Conservation (phyloP, 2,113 vertebrate genomes). For the Megatriorchis doriae region DNA sequence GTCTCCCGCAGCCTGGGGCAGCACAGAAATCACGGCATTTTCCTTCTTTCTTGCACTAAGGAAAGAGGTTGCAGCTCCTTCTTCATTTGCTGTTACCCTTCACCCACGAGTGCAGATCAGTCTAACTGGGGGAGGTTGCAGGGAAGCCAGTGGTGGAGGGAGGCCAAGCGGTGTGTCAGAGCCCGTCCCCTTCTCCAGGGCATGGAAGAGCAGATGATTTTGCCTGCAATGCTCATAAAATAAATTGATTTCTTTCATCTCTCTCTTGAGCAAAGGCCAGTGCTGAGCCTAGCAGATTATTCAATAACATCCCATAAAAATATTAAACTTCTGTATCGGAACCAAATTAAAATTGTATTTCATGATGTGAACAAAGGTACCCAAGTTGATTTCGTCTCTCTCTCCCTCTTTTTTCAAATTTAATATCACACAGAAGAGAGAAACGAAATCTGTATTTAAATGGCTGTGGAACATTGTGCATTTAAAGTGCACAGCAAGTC, state of each 20-base stretch:
- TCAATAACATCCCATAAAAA: conserved; percentile 56
- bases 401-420: conserved; percentile 44
- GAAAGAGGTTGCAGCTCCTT: neutral
- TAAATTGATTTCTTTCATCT: neutral
- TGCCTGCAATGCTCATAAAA: neutral
- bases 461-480: conserved; percentile 68
- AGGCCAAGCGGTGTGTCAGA: neutral
- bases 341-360: conserved; percentile 65
- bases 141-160: neutral
- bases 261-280: conserved; percentile 36
- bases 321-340: conserved; percentile 58
- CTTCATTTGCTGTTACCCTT: neutral
- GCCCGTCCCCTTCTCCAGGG: neutral
- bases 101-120: accelerated
- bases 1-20: neutral
- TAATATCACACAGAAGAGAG: conserved; percentile 65
- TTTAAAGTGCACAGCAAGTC: conserved; percentile 80
- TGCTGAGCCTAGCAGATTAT: conserved; percentile 51
- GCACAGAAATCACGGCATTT: neutral
- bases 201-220: neutral
- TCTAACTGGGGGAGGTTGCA: neutral
- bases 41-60: neutral
- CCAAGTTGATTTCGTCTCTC: conserved; percentile 48
- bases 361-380: conserved; percentile 64
- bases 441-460: conserved; percentile 75